Evolutionary conservation across 1,140 invertebrate genomes (phyloP).

Genomic region (Drosophila nasuta): DNA sequence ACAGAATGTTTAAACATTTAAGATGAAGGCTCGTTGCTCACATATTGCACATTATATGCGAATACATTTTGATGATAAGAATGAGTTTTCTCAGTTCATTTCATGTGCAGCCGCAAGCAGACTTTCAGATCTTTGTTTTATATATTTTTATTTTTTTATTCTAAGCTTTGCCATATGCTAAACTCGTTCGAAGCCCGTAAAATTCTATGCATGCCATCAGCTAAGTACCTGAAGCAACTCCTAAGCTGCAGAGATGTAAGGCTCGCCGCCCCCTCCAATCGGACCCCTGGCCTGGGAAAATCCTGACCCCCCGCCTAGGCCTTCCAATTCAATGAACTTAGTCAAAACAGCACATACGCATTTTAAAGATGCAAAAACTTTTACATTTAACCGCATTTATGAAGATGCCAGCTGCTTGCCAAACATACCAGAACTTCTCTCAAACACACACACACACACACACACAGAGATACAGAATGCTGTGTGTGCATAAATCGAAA

Average conservation of each 20-base stretch:
- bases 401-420: slow-evolving; percentile 64
- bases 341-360: slow-evolving; percentile 64
- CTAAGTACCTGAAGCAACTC: slow-evolving; percentile 31
- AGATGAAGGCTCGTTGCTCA: background rate
- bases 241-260: slow-evolving; percentile 18
- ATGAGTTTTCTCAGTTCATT: background rate
- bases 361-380: slow-evolving; percentile 73
- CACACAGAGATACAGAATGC: background rate
- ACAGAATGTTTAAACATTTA: background rate
- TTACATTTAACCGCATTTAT: slow-evolving; percentile 82
- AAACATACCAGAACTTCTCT: slow-evolving; percentile 18
- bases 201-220: slow-evolving; percentile 39
- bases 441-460: slow-evolving; percentile 6
- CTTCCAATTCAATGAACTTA: slow-evolving; percentile 57
- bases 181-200: slow-evolving; percentile 20
- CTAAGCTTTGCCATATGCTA: slow-evolving; percentile 24
- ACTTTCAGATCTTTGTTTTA: slow-evolving; percentile 1
- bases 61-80: background rate
- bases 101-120: background rate
- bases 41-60: background rate
- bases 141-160: background rate
- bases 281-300: background rate
- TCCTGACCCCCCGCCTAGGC: too few species aligned
- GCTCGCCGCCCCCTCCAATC: too few species aligned
- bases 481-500: slow-evolving; percentile 26